These are phyloP conservation scores for Paratrypauchen microcephalus DNA, from an alignment of 2,797 vertebrate genomes.

Conservation along the genomic window DNA sequence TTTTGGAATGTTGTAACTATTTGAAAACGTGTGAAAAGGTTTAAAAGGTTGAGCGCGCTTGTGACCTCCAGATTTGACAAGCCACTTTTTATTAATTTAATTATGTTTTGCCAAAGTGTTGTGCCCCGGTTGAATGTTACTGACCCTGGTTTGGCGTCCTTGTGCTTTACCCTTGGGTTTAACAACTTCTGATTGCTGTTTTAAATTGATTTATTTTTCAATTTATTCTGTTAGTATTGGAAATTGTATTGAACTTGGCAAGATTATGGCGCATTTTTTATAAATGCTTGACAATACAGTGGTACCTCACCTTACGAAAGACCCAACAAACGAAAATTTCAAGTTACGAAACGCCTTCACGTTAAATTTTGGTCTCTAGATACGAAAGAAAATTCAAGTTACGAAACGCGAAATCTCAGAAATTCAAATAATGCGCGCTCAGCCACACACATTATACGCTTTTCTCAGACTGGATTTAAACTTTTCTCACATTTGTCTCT, in stretches of 20 bases:
- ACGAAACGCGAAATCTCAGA: too few relatives aligned
- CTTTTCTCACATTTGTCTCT: too few relatives aligned
- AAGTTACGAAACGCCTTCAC: too few relatives aligned
- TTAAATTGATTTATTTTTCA: neutral
- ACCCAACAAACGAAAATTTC: too few relatives aligned
- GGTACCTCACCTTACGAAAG: too few relatives aligned
- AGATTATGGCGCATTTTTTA: neutral
- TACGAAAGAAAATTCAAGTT: too few relatives aligned
- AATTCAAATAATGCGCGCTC: too few relatives aligned
- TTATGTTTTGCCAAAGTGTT: neutral
- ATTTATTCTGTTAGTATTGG: neutral
- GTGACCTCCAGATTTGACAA: neutral
- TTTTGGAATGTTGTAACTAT: neutral
- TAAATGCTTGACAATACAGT: too few relatives aligned
- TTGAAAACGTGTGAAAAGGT: neutral
- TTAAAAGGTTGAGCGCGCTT: neutral
- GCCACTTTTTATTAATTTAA: neutral
- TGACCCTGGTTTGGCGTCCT: neutral
- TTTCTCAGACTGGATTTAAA: too few relatives aligned
- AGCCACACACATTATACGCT: too few relatives aligned
- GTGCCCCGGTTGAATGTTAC: neutral
- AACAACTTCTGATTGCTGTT: neutral
- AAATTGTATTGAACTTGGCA: neutral
- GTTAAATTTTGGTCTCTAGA: too few relatives aligned
- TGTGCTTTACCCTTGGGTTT: conserved; percentile 1